These are phyloP conservation scores for Cheilinus undulatus DNA, from an alignment of 2,113 vertebrate species.

Conservation along the genomic window DNA sequence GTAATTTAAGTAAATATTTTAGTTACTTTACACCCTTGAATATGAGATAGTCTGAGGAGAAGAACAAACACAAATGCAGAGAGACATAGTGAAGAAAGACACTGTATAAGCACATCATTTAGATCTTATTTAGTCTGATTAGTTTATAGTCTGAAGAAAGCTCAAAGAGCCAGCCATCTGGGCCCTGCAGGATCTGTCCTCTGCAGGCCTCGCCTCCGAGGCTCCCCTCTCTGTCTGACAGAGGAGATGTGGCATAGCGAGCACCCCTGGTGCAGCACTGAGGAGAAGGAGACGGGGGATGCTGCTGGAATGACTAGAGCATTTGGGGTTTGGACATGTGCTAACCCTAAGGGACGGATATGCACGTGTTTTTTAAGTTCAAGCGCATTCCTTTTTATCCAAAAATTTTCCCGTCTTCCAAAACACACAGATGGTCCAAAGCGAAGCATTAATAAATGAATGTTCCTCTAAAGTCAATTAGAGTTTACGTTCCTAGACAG, in stretches of 20 bases:
- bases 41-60: background rate
- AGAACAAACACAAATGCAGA: background rate
- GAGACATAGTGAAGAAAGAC: background rate
- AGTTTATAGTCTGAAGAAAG: conserved; percentile 43
- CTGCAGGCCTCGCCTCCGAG: conserved; percentile 53
- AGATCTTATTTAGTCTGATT: conserved; percentile 36
- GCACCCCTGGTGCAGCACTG: conserved; percentile 55
- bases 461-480: conserved; percentile 20
- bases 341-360: conserved; percentile 63
- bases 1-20: too few relatives aligned
- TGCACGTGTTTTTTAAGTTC: conserved; percentile 70
- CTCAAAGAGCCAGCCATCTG: conserved; percentile 55
- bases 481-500: conserved; percentile 48
- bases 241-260: conserved; percentile 70
- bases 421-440: conserved; percentile 50
- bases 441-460: conserved; percentile 32
- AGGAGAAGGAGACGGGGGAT: conserved; percentile 56
- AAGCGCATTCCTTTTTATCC: conserved; percentile 22
- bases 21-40: too few relatives aligned
- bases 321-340: conserved; percentile 76
- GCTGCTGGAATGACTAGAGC: conserved; percentile 66
- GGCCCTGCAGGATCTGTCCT: conserved; percentile 48
- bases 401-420: conserved; percentile 48
- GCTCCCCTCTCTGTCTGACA: conserved; percentile 54
- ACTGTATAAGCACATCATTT: conserved; percentile 19